These are phyloP conservation scores for Teinopalpus imperialis DNA, from an alignment of 2,888 invertebrate species.

Conservation along the genomic window DNA sequence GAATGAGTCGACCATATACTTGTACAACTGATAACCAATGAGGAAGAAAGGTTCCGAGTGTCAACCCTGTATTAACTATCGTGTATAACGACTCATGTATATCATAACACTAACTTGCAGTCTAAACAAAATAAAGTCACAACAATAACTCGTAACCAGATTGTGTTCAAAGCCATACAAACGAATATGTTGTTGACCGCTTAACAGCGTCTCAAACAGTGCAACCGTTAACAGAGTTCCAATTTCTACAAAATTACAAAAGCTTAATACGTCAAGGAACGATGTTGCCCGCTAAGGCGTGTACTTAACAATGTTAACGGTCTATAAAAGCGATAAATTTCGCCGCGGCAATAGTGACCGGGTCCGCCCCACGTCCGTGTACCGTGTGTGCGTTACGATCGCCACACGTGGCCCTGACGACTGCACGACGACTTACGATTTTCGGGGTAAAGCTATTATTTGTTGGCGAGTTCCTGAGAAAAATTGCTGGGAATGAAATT, in stretches of 20 bases:
- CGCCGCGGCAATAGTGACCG: constrained; percentile 27
- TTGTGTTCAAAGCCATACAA: not conserved
- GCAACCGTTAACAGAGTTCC: constrained; percentile 33
- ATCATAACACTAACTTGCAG: too few relatives aligned
- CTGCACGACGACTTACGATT: constrained; percentile 34
- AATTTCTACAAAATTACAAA: constrained; percentile 41
- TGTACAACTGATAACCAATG: too few relatives aligned
- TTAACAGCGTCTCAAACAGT: constrained; percentile 5
- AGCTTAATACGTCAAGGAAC: constrained; percentile 40
- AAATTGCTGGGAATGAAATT: constrained; percentile 8
- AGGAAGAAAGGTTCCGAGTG: too few relatives aligned
- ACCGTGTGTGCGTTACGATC: constrained; percentile 31
- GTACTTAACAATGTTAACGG: constrained; percentile 45
- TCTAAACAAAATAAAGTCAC: not conserved
- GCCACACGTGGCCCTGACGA: constrained; percentile 35
- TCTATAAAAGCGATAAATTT: constrained; percentile 48
- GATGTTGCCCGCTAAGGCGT: constrained; percentile 29
- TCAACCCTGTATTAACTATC: too few relatives aligned
- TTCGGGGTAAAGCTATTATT: constrained; percentile 43
- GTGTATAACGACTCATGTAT: too few relatives aligned
- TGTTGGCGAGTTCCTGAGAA: constrained; percentile 17
- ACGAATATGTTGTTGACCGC: not conserved
- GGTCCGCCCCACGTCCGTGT: constrained; percentile 21
- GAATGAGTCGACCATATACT: too few relatives aligned
- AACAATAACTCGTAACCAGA: not conserved